A percentile compares a stretch with the other conserved stretches of the same genome.
These are phyloP conservation scores for Sebastes steindachneri DNA, from an alignment of 2,797 vertebrate genomes.

Conservation along the genomic window DNA sequence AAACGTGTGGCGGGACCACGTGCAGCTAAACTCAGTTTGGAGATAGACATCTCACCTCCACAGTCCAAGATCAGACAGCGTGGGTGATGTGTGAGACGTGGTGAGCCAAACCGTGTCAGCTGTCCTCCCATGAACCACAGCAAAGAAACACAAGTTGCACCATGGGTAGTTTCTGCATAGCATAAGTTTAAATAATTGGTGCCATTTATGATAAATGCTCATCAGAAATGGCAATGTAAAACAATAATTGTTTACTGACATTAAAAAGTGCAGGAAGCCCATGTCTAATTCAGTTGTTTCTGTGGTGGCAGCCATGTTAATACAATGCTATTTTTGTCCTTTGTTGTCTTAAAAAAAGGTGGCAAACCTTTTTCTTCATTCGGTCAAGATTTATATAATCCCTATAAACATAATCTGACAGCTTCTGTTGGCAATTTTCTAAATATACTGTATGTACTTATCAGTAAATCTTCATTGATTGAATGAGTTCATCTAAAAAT, in stretches of 20 bases:
- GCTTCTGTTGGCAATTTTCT: not conserved
- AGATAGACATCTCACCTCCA: not conserved
- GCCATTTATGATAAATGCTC: not conserved
- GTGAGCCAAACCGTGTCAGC: conserved; percentile 7
- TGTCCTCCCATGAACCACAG: conserved; percentile 14
- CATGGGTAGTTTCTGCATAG: not conserved
- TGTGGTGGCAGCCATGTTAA: not conserved
- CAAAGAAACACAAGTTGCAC: not conserved
- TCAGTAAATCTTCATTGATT: not conserved
- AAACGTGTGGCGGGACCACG: not conserved
- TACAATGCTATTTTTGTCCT: not conserved
- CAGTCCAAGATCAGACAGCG: conserved; percentile 17
- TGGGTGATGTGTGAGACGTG: conserved; percentile 50
- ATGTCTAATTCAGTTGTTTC: not conserved
- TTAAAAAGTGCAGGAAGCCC: not conserved
- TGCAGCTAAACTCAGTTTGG: not conserved
- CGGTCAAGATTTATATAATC: not conserved
- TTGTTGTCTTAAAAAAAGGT: not conserved
- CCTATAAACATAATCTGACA: not conserved
- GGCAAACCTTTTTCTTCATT: not conserved
- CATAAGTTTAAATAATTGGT: not conserved
- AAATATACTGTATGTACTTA: not conserved
- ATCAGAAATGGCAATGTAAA: not conserved
- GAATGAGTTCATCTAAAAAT: conserved; percentile 27
- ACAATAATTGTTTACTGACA: not conserved